Evolutionary conservation across 2,888 invertebrate species (phyloP).

Genomic region (Ectemnius continuus): DNA sequence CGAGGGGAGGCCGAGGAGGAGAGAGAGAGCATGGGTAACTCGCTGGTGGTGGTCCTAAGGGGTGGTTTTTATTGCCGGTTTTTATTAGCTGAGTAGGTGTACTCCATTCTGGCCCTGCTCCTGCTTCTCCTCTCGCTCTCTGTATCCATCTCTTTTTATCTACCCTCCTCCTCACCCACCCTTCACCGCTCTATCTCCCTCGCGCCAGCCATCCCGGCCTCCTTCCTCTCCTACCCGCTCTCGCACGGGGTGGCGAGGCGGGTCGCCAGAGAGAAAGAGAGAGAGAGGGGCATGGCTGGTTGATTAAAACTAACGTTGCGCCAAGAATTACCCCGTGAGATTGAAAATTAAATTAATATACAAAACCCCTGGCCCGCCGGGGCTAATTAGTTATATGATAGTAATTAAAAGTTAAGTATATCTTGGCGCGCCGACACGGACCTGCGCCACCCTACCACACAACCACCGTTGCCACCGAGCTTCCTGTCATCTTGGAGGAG

Average conservation of each 20-base stretch:
- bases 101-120: slow-evolving; percentile 62
- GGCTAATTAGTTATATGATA: slow-evolving; percentile 78
- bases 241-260: neutral
- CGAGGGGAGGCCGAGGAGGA: slow-evolving; percentile 49
- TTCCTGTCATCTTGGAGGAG: slow-evolving; percentile 18
- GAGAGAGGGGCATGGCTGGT: slow-evolving; percentile 59
- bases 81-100: slow-evolving; percentile 77
- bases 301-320: slow-evolving; percentile 76
- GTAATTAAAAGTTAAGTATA: slow-evolving; percentile 78
- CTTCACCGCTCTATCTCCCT: slow-evolving; percentile 31
- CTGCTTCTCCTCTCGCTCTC: slow-evolving; percentile 44
- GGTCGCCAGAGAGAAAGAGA: neutral
- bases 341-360: slow-evolving; percentile 79
- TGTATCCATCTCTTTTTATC: slow-evolving; percentile 44
- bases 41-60: slow-evolving; percentile 72
- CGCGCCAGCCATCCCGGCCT: slow-evolving; percentile 22
- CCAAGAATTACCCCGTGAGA: slow-evolving; percentile 78
- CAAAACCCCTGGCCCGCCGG: slow-evolving; percentile 71
- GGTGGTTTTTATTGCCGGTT: slow-evolving; percentile 77
- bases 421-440: slow-evolving; percentile 43
- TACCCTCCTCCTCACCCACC: slow-evolving; percentile 43
- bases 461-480: neutral
- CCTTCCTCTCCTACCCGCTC: neutral
- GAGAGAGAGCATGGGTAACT: slow-evolving; percentile 54
- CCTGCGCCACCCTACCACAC: slow-evolving; percentile 1